Base-by-base conservation (phyloP, 2,113 vertebrate species). In the Callorhinus ursinus region DNA sequence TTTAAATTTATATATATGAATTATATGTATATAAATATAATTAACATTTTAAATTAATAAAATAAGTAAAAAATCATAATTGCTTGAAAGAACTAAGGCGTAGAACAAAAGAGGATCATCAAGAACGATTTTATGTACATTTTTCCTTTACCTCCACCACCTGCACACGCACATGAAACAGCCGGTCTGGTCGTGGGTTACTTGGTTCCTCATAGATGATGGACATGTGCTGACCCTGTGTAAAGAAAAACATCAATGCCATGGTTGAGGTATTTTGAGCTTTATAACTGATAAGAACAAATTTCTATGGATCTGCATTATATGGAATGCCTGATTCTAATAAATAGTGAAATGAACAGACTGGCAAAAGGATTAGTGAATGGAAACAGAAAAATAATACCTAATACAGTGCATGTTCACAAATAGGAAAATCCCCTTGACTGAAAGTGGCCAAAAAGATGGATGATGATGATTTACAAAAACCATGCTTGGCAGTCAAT, bases 101-200 rank as follows among this genome's bases (percentile, higher is more conserved):
- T 1, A 83, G 24, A 88, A 69, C 63, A 42, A 39, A 42, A 63
- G 8, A 83, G 65, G 28, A 15, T 39, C 81, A 59, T 3, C 28
- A 31, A 55, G 80, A 90, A 4, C 0, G 13, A 39, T 33, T 51
- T 49, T 11, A 2, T 15, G 7, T 14, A 31, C 7, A 33, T 7
- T 69, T 57, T 22, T 74, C 74, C 98, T 98, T 96, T 99, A 99
- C 99, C 99, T 99, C 99, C n/a, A 99, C 42, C 18, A 99, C 96
- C 94, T 99, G 99, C 76, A 99, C 98, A 63, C 98, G 98, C 36
- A 99, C 99, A 2, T 99, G 98, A 97, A 99, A 98, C 0, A 99
- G 98, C 93, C 98, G 98, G 98, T 99, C 99, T 71, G 99, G 99
- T 81, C 98, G 94, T 2, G 99, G 99, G 42, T 96, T 98, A 87